phyloP scores from a whole-genome alignment of 2,113 vertebrate genomes.

The Petaurus breviceps region DNA sequence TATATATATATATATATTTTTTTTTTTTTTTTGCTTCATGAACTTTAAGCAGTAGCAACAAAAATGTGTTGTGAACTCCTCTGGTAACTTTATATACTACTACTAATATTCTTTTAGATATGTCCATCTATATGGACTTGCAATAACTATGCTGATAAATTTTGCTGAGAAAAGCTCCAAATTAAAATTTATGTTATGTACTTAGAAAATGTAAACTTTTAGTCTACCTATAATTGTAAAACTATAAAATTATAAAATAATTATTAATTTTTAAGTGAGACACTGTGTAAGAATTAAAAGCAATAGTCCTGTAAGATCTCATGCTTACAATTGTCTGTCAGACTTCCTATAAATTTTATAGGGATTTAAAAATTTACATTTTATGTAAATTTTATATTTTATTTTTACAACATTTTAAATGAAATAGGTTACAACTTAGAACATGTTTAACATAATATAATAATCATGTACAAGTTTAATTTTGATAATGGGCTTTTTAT shows the following conservation, averaged over 20 bases:
- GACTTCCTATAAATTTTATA: neutral
- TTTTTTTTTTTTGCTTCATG: neutral
- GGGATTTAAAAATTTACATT: neutral
- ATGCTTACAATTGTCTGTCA: neutral
- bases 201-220: neutral
- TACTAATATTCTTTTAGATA: neutral
- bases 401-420: neutral
- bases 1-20: no score
- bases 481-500: neutral
- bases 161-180: neutral
- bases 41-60: neutral
- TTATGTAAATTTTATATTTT: neutral
- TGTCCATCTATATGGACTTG: neutral
- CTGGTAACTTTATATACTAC: neutral
- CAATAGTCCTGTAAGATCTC: neutral
- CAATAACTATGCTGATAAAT: neutral
- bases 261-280: neutral
- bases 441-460: neutral
- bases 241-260: neutral
- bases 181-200: neutral
- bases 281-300: neutral
- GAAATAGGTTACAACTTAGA: neutral
- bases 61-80: neutral
- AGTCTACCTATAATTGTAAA: neutral
- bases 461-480: neutral